These are phyloP conservation scores for Notodonta ziczac DNA, from an alignment of 2,888 invertebrate species.

Conservation along the genomic window DNA sequence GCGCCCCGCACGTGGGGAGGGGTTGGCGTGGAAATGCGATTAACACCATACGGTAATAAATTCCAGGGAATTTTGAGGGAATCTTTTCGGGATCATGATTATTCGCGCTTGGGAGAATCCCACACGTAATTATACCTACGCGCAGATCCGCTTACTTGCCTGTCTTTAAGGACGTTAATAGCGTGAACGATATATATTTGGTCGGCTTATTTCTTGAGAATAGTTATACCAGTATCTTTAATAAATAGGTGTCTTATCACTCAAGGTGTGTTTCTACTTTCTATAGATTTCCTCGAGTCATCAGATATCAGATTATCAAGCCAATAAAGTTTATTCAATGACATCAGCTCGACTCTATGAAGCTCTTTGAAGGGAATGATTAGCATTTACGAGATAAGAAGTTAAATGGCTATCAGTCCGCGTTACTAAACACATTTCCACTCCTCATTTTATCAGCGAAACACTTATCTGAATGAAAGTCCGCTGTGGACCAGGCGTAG, in stretches of 20 bases:
- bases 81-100: background rate
- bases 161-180: background rate
- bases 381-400: slow-evolving; percentile 18
- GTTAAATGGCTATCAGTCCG: slow-evolving; percentile 12
- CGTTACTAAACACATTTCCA: slow-evolving; percentile 14
- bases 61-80: slow-evolving; percentile 11
- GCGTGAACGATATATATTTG: background rate
- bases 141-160: too few species aligned
- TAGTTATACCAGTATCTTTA: too few species aligned
- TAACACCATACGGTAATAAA: slow-evolving; percentile 12
- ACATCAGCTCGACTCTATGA: background rate
- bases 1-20: slow-evolving; percentile 44
- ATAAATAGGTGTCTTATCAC: too few species aligned
- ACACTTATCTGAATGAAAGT: slow-evolving; percentile 13
- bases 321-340: background rate
- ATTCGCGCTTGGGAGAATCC: too few species aligned
- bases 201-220: too few species aligned
- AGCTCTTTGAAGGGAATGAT: slow-evolving; percentile 13
- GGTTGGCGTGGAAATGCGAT: slow-evolving; percentile 30
- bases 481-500: slow-evolving; percentile 8
- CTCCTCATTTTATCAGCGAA: slow-evolving; percentile 15
- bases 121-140: too few species aligned
- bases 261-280: background rate
- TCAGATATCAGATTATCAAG: background rate
- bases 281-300: background rate